Percentiles rank a stretch among this genome's conserved stretches.
phyloP scores from a whole-genome alignment of 2,888 invertebrate species.

The Elegia similella region DNA sequence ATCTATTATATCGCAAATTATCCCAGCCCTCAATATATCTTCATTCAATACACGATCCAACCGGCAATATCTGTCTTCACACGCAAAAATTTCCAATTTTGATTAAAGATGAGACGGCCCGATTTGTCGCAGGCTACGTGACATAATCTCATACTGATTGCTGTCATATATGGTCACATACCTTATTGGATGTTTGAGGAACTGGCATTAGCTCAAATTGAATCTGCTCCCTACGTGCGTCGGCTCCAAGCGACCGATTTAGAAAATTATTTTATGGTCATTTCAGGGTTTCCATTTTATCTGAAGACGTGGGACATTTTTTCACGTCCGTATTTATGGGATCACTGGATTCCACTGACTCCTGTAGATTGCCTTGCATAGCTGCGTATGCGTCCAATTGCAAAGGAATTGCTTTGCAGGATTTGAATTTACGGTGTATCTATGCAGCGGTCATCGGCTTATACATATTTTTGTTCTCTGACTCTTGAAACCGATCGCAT shows the following conservation, averaged over 20 bases:
- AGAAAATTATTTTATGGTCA: constrained; percentile 25
- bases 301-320: constrained; percentile 3
- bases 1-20: too few species aligned
- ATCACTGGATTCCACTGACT: background rate
- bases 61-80: background rate
- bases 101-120: constrained; percentile 1
- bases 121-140: constrained; percentile 21
- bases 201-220: constrained; percentile 30
- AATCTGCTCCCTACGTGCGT: constrained; percentile 30
- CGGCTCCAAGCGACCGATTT: constrained; percentile 26
- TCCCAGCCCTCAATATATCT: background rate
- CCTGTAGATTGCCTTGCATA: constrained; percentile 1
- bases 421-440: background rate
- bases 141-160: constrained; percentile 30
- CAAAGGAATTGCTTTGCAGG: background rate
- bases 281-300: constrained; percentile 23
- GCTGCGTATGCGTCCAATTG: background rate
- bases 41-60: background rate
- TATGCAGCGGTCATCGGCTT: background rate
- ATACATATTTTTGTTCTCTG: too few species aligned
- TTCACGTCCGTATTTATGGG: background rate
- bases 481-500: too few species aligned
- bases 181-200: constrained; percentile 25
- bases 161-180: constrained; percentile 24
- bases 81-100: constrained; percentile 13